Conservation (phyloP, 2,888 invertebrate species). For the Digitonthophagus gazella region DNA sequence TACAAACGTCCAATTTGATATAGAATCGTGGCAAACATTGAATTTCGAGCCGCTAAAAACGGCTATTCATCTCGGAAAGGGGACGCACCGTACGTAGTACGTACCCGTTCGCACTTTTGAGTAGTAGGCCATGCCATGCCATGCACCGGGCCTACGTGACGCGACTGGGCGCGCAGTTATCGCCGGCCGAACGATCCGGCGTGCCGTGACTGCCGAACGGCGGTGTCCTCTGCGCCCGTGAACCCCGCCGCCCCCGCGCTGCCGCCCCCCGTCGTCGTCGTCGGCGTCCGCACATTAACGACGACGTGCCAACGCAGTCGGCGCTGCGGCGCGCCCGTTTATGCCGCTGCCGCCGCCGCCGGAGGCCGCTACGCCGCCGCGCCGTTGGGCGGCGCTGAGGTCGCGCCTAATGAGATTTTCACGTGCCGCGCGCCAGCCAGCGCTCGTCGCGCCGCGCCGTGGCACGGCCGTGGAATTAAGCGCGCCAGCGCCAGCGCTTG, state of each 20-base stretch:
- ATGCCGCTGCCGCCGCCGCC: background rate
- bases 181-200: background rate
- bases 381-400: background rate
- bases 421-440: constrained; percentile 21
- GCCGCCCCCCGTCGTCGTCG: constrained; percentile 1
- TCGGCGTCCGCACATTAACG: background rate
- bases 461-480: too few species aligned
- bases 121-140: background rate
- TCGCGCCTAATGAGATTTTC: constrained; percentile 27
- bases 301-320: background rate
- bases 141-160: background rate
- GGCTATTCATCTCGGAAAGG: too few species aligned
- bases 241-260: background rate
- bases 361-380: background rate
- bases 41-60: too few species aligned
- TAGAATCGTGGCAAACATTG: too few species aligned
- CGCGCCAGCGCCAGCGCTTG: too few species aligned
- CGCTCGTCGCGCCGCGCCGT: background rate
- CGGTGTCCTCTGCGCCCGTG: background rate
- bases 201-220: background rate
- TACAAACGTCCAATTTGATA: too few species aligned
- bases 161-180: background rate
- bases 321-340: background rate
- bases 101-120: background rate
- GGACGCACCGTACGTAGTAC: background rate